phyloP scores from a whole-genome alignment of 2,888 invertebrate species.

The Smittia aterrima region DNA sequence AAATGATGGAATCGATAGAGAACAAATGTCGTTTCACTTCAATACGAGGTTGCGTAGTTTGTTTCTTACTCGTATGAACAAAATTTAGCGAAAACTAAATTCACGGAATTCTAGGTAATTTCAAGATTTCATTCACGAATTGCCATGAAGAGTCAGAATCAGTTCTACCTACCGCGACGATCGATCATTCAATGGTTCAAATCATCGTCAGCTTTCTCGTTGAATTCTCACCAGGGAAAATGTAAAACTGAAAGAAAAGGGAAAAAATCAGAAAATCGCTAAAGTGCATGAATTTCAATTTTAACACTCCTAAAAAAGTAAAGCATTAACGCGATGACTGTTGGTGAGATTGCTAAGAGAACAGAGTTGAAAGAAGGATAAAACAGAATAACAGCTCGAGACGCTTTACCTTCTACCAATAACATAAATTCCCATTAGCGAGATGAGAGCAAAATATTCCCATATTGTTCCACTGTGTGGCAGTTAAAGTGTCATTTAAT shows the following conservation, averaged over 20 bases:
- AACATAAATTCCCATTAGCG: slow-evolving; percentile 23
- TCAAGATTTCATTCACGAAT: slow-evolving; percentile 6
- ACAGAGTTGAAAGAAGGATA: no score
- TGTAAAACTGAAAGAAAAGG: neutral
- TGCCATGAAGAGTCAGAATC: slow-evolving; percentile 18
- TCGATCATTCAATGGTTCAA: slow-evolving; percentile 29
- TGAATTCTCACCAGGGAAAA: slow-evolving; percentile 16
- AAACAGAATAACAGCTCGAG: no score
- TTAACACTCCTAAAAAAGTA: neutral
- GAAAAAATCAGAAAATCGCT: slow-evolving; percentile 13
- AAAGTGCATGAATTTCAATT: slow-evolving; percentile 29
- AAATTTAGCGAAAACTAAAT: no score
- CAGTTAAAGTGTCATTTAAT: slow-evolving; percentile 36
- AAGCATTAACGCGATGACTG: neutral
- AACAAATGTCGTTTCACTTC: neutral
- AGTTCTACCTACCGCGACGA: slow-evolving; percentile 38
- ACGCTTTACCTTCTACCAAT: no score
- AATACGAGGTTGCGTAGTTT: neutral
- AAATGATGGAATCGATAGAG: neutral
- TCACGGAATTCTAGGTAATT: no score
- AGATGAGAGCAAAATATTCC: neutral
- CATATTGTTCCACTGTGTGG: slow-evolving; percentile 14
- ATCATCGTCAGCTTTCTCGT: slow-evolving; percentile 23
- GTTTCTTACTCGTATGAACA: neutral
- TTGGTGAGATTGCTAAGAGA: neutral